Evolutionary conservation across 2,113 vertebrate genomes (phyloP), one percentile per base, ranked within the genome.

Genomic region (Spermophilus dauricus): DNA sequence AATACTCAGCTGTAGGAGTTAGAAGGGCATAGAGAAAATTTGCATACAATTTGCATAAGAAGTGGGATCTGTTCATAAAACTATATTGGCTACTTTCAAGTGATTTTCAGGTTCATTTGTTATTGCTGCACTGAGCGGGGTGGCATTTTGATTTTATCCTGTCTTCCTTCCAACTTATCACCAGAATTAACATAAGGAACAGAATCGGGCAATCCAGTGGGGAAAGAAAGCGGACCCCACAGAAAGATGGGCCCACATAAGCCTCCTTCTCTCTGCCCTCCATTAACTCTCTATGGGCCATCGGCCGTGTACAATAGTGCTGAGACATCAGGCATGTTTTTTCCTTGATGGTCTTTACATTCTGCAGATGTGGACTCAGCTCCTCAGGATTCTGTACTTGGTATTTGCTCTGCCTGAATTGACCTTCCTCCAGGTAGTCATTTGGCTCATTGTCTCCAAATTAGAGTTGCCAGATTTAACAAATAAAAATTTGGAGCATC

Each of bases 21-120:
- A 87, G 42, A 80, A 39, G 34, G 63, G 30, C 58, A 80, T 24
- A 0, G 1, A 17, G 17, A 17, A 58, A 22, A 85, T 93, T 96
- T 89, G 58, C 63, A 85, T 26, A 6, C 78, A 3, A 61, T 93
- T 97, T 91, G 51, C 77, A 78, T 89, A 67, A 77, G 13, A 72
- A 42, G 61, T 75, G 48, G 2, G 53, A 32, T 95, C 53, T 90
- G 32, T 70, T 88, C 83, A 95, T 61, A 81, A 84, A 84, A 95
- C 7, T 5, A 34, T 56, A 76, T 69, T 77, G 58, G 65, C 48
- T 88, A 75, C 51, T 65, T 84, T 77, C 86, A 85, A 88, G 72
- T 77, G 81, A 86, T 89, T 82, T 96, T 96, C 78, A 94, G 61
- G 39, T 81, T 85, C 93, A 89, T 85, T 95, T 93, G 34, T 48